Evolutionary conservation across 2,113 vertebrate species (phyloP).

Genomic region (Amphilophus citrinellus): DNA sequence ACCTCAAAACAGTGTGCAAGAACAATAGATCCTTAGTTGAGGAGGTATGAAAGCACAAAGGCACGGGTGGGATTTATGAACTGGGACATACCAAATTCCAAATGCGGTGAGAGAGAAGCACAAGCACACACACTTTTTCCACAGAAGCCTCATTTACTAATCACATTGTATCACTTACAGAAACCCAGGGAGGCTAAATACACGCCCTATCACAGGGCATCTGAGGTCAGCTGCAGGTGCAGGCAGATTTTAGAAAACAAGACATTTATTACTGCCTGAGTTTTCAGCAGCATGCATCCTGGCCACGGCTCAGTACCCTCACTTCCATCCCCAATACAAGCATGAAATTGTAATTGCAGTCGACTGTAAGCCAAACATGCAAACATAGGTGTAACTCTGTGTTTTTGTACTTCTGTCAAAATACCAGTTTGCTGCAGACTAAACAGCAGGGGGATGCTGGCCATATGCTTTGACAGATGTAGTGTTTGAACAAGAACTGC

Average conservation of each 20-base stretch:
- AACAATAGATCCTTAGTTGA: slow-evolving; percentile 71
- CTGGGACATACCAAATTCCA: slow-evolving; percentile 65
- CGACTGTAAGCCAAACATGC: slow-evolving; percentile 46
- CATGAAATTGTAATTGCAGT: slow-evolving; percentile 20
- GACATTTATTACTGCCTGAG: slow-evolving; percentile 47
- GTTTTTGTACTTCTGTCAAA: slow-evolving; percentile 75
- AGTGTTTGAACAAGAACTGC: slow-evolving; percentile 28
- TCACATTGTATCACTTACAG: slow-evolving; percentile 65
- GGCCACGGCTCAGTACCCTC: slow-evolving; percentile 44
- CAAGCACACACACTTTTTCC: slow-evolving; percentile 9
- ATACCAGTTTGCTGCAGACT: slow-evolving; percentile 74
- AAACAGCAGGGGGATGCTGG: slow-evolving; percentile 63
- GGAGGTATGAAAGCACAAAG: slow-evolving; percentile 70
- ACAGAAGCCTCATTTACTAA: slow-evolving; percentile 61
- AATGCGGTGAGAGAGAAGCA: slow-evolving; percentile 55
- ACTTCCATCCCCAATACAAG: slow-evolving; percentile 45
- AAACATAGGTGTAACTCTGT: slow-evolving; percentile 52
- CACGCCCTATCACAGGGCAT: slow-evolving; percentile 28
- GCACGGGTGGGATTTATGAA: slow-evolving; percentile 68
- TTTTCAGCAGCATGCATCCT: slow-evolving; percentile 52
- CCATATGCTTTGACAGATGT: slow-evolving; percentile 46
- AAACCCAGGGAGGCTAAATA: slow-evolving; percentile 17
- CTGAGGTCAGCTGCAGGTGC: slow-evolving; percentile 67
- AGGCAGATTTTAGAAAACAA: slow-evolving; percentile 50
- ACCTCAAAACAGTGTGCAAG: slow-evolving; percentile 72